Evolutionary conservation across 64 coral and sea anemone species (phyloP).

Genomic region (Montipora foliosa): DNA sequence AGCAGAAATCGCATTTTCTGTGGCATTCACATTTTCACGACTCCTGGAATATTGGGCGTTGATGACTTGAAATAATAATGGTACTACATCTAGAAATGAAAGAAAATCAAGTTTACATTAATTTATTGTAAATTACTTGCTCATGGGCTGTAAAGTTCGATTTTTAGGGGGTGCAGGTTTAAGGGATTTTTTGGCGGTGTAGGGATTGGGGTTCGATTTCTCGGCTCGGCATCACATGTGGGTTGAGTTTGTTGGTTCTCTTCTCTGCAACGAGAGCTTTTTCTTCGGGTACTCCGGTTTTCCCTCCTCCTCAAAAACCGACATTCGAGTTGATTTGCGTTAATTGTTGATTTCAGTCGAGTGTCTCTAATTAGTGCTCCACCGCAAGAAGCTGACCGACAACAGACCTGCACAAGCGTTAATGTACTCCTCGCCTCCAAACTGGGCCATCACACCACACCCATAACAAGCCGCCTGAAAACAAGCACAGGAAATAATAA

Average conservation of each 20-base stretch:
- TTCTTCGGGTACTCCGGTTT: not conserved
- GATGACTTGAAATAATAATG: conserved; percentile 79
- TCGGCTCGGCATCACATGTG: no score
- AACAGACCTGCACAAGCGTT: conserved; percentile 80
- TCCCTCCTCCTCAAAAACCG: no score
- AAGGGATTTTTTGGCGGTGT: no score
- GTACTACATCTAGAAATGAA: conserved; percentile 78
- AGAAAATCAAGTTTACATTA: not conserved
- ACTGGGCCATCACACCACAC: conserved; percentile 93
- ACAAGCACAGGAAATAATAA: not conserved
- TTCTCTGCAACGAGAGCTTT: not conserved
- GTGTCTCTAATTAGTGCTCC: no score
- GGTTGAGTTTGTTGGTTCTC: no score
- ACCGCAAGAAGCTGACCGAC: not conserved
- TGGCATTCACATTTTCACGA: conserved; percentile 97
- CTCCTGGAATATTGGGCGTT: conserved; percentile 83
- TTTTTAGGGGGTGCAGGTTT: no score
- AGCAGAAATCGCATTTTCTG: conserved; percentile 97
- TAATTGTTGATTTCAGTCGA: no score
- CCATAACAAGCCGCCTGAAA: conserved; percentile 93
- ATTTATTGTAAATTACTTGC: no score
- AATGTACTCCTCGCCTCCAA: conserved; percentile 85
- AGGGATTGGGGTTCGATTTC: no score
- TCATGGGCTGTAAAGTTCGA: no score
- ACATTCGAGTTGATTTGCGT: no score